Evolutionary conservation across 2,797 vertebrate species (phyloP).

Genomic region (Malacoraja senta): DNA sequence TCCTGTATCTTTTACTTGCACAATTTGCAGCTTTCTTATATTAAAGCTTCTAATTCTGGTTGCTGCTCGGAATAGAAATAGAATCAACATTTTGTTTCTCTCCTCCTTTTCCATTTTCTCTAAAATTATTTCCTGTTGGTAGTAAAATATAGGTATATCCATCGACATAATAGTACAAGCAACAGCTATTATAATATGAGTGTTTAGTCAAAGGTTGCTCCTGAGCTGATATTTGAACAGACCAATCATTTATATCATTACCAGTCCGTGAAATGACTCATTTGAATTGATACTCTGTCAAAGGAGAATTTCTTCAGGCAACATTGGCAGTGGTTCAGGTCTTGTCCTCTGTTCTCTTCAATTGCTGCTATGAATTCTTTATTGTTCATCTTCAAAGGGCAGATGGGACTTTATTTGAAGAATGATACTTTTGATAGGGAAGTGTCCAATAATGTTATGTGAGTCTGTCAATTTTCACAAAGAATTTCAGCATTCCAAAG

Average conservation of each 20-base stretch:
- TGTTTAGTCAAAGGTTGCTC: background rate
- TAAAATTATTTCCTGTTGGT: background rate
- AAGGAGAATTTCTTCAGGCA: background rate
- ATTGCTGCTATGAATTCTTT: slow-evolving; percentile 1
- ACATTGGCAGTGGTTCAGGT: background rate
- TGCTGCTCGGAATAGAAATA: too few relatives aligned
- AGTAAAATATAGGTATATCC: background rate
- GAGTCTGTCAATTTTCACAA: background rate
- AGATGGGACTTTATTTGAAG: background rate
- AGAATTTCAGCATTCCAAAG: background rate
- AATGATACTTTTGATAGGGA: background rate
- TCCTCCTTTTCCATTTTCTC: background rate
- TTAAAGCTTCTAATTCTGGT: too few relatives aligned
- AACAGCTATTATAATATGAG: background rate
- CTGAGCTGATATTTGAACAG: background rate
- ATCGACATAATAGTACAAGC: background rate
- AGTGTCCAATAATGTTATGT: background rate
- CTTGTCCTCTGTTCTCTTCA: background rate
- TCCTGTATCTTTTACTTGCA: too few relatives aligned
- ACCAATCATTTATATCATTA: background rate
- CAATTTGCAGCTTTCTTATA: too few relatives aligned
- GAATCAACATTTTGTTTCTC: too few relatives aligned
- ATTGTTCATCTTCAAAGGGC: background rate
- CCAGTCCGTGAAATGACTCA: background rate
- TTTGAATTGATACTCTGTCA: background rate